A percentile compares a stretch with the other conserved stretches of the same genome.
Evolutionary conservation across 2,113 vertebrate species (phyloP).

Genomic region (Dipodomys stephensi): DNA sequence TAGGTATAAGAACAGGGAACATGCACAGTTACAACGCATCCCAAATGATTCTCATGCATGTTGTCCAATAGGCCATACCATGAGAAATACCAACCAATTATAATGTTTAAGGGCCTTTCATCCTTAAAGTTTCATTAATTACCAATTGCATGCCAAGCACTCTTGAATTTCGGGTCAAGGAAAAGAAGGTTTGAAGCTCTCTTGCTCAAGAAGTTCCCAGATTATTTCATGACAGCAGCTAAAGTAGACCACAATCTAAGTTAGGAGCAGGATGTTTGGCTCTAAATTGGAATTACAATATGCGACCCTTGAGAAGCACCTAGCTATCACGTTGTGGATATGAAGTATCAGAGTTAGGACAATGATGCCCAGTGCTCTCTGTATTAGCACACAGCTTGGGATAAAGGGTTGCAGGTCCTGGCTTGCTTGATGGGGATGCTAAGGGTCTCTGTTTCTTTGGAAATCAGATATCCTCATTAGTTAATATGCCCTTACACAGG

Average conservation of each 20-base stretch:
- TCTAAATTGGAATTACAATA: constrained; percentile 31
- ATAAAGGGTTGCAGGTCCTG: neutral
- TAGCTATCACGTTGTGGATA: neutral
- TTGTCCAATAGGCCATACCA: neutral
- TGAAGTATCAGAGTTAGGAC: neutral
- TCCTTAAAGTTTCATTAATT: constrained; percentile 42
- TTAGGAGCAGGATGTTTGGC: constrained; percentile 3
- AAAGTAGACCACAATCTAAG: constrained; percentile 26
- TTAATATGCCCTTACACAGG: neutral
- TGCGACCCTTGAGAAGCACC: neutral
- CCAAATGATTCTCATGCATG: neutral
- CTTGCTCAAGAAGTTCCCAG: neutral
- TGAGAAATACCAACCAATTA: neutral
- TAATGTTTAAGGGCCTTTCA: constrained; percentile 25
- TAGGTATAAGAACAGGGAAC: neutral
- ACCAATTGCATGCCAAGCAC: constrained; percentile 14
- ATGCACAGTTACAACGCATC: neutral
- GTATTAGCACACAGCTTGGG: neutral
- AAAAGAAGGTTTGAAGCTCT: neutral
- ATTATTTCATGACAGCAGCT: constrained; percentile 21
- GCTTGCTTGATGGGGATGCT: neutral
- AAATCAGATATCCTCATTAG: neutral
- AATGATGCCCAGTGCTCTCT: neutral
- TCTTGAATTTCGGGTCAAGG: constrained; percentile 36
- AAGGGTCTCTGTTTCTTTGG: neutral